These are phyloP conservation scores for Stylophora pistillata DNA, from an alignment of 64 coral and sea anemone species.

Conservation along the genomic window DNA sequence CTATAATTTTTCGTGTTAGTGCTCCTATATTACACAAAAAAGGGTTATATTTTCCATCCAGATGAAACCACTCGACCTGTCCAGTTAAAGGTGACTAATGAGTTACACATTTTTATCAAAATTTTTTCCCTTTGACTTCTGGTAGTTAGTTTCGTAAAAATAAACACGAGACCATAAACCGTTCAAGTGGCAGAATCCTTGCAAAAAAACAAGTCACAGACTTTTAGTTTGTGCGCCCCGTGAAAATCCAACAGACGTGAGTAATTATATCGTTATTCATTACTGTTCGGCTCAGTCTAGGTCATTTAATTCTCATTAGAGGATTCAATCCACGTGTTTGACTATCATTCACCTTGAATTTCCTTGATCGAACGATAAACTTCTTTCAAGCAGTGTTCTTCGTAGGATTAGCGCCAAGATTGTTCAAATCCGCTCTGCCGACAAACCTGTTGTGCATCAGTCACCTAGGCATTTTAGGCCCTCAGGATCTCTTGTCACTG, in stretches of 20 bases:
- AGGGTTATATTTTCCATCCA: not conserved
- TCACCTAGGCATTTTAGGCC: not conserved
- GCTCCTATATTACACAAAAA: not conserved
- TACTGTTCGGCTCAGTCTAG: not conserved
- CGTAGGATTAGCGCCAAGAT: not conserved
- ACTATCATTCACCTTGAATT: not conserved
- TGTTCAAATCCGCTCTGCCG: not conserved
- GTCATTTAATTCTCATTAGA: constrained; percentile 11
- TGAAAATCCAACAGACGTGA: not conserved
- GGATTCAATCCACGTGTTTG: not conserved
- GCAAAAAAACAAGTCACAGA: not conserved
- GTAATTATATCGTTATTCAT: not conserved
- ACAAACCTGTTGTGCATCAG: not conserved
- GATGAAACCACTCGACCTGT: not conserved
- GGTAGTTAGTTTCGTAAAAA: not conserved
- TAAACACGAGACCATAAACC: not conserved
- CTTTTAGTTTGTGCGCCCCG: not conserved
- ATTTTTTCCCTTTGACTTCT: no score
- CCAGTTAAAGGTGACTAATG: no score
- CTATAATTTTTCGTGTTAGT: not conserved
- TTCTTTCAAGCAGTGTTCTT: not conserved
- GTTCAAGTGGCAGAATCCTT: not conserved
- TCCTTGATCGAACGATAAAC: not conserved
- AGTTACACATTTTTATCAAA: no score
- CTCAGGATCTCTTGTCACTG: not conserved